A percentile compares a stretch with the other conserved stretches of the same genome.
Conservation (phyloP, 2,113 vertebrate genomes). For the Pedionomus torquatus region DNA sequence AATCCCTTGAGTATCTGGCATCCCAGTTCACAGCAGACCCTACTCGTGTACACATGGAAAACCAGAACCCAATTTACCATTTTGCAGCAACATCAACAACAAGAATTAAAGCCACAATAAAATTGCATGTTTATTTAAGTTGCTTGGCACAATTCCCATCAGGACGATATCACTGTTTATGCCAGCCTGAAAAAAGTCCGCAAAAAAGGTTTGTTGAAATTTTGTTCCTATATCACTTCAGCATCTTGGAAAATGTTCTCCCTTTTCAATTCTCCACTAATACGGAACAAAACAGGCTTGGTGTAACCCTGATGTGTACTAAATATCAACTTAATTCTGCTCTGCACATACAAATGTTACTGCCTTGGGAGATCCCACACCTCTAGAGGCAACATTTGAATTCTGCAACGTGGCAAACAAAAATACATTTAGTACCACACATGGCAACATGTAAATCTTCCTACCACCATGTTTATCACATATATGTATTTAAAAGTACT, state of each 20-base stretch:
- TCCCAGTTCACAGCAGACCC: neutral
- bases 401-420: neutral
- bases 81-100: neutral
- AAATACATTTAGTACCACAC: neutral
- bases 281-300: neutral
- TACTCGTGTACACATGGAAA: neutral
- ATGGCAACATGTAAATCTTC: neutral
- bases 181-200: neutral
- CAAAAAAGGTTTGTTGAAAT: neutral
- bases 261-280: neutral
- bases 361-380: neutral
- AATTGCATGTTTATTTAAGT: neutral
- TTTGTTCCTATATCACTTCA: neutral
- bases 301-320: neutral
- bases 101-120: neutral
- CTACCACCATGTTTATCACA: neutral
- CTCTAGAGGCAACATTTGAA: neutral
- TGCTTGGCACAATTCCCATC: neutral
- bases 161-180: neutral
- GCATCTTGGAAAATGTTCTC: neutral
- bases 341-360: neutral
- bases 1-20: neutral
- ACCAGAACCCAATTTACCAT: neutral
- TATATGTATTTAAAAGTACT: neutral
- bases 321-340: neutral